Conservation (phyloP, 1,140 invertebrate genomes). For the Drosophila sproati region DNA sequence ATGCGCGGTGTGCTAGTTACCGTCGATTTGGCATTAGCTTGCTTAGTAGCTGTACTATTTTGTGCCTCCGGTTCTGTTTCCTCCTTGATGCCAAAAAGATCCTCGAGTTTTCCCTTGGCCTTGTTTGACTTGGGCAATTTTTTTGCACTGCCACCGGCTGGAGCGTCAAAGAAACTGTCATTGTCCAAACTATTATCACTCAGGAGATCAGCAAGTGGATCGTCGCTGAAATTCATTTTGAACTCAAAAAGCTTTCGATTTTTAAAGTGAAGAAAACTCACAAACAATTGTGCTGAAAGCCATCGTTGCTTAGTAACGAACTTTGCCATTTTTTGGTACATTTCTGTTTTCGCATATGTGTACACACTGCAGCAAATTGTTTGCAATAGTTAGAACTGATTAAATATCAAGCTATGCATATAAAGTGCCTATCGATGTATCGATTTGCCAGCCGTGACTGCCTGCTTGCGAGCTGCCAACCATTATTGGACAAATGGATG, state of each 20-base stretch:
- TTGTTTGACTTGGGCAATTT: conserved; percentile 46
- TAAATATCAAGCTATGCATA: neutral
- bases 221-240: conserved; percentile 81
- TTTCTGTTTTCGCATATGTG: neutral
- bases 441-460: neutral
- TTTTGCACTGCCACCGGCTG: conserved; percentile 54
- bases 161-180: conserved; percentile 85
- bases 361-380: conserved; percentile 5
- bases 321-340: conserved; percentile 10
- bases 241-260: neutral
- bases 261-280: neutral
- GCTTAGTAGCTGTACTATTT: conserved; percentile 14
- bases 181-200: conserved; percentile 86
- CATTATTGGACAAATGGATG: neutral
- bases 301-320: conserved; percentile 67
- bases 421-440: neutral
- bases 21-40: conserved; percentile 24
- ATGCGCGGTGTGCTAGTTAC: conserved; percentile 67
- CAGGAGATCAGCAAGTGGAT: conserved; percentile 84
- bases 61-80: conserved; percentile 64
- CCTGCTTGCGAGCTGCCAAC: neutral
- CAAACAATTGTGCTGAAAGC: conserved; percentile 13
- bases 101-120: conserved; percentile 68
- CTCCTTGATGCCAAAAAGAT: conserved; percentile 82
- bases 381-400: conserved; percentile 8